Evolutionary conservation across 2,888 invertebrate genomes (phyloP), one percentile per base, ranked within the genome.

Genomic region (Oxyteleia sp.): DNA sequence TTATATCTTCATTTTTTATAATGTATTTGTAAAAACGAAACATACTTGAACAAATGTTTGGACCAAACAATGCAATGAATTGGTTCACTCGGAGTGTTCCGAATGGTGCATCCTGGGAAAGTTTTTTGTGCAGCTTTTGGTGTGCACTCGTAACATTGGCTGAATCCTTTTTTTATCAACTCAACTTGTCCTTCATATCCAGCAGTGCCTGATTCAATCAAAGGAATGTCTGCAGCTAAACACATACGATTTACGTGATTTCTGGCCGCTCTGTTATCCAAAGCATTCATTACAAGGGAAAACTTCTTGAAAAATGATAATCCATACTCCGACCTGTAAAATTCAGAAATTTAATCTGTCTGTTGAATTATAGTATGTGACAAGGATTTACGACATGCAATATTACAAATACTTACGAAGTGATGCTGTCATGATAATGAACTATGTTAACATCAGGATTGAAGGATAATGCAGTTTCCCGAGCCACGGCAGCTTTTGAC

Each of bases 21-120:
- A n/a, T n/a, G n/a, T 5, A 23, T 23, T 5, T 23, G 23, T 26
- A 18, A 1, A n/a, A 26, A 1, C 4, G 18, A 26, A 4, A 94
- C 95, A 94, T 94, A 98, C 97, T 99, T 99, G 94, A 99, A 99
- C 8, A 99, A 95, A 94, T 99, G 99, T 93, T 99, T 99, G 0
- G 99, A 98, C 99, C 99, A 99, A 16, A 99, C 99, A 87, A 99
- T 98, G 93, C 99, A 99, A 94, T 99, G 99, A 87, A 99, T 99
- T 0, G 98, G 98, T 93, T 99, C 99, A 0, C 99, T 99, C 0
- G 99, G 99, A 0, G 99, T 99, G 93, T 99, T 99, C 45, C 99
- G 95, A 87, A 99, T 99, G 0, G 99, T 99, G 93, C 99, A 99
- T 0, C 99, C 99, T 0, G 99, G 99, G 94, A 96, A 99, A 4